A percentile compares a stretch with the other conserved stretches of the same genome.
Conservation (phyloP, 2,888 invertebrate genomes). For the Zaprionus bogoriensis region DNA sequence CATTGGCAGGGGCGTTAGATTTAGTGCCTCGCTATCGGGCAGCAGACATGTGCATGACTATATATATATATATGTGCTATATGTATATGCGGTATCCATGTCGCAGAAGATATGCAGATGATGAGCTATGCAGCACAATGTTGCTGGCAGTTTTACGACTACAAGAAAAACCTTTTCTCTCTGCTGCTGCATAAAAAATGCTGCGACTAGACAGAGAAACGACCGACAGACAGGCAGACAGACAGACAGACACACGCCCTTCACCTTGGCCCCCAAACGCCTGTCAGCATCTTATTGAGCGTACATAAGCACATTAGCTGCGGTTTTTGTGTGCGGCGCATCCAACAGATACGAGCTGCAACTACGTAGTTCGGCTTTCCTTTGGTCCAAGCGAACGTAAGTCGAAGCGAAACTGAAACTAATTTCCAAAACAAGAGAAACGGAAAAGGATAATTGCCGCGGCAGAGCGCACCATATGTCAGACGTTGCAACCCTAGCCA, state of each 20-base stretch:
- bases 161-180: constrained; percentile 67
- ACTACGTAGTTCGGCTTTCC: constrained; percentile 47
- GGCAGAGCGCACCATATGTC: constrained; percentile 74
- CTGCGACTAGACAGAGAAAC: constrained; percentile 9
- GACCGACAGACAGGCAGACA: constrained; percentile 1
- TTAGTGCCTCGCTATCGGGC: constrained; percentile 61
- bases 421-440: constrained; percentile 55
- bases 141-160: constrained; percentile 53
- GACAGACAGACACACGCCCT: constrained; percentile 36
- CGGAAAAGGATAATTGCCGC: constrained; percentile 73
- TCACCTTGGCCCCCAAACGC: constrained; percentile 59
- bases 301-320: constrained; percentile 72
- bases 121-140: constrained; percentile 36
- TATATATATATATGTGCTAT: not conserved
- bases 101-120: constrained; percentile 32
- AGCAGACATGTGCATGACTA: constrained; percentile 42
- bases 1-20: constrained; percentile 67
- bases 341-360: constrained; percentile 35
- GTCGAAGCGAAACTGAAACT: constrained; percentile 65
- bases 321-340: constrained; percentile 54
- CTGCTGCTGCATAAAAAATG: constrained; percentile 28
- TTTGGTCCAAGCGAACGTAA: constrained; percentile 57
- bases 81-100: not conserved
- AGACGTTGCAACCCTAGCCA: constrained; percentile 35
- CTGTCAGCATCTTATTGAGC: constrained; percentile 77